Evolutionary conservation across 2,888 invertebrate species (phyloP), one percentile per base, ranked within the genome.

Genomic region (Sarcophaga rosellei): DNA sequence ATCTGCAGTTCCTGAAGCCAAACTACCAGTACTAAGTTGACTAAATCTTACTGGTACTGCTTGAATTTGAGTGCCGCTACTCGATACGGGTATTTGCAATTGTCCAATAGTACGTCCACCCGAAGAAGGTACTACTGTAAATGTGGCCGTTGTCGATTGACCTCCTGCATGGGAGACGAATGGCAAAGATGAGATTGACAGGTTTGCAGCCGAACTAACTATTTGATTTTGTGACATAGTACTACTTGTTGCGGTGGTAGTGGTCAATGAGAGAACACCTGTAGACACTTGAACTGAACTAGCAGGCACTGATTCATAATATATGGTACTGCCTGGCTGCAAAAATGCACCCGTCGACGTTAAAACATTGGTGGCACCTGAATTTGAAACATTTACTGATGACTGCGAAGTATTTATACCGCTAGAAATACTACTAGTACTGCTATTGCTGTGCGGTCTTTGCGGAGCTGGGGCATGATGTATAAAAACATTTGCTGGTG

Each of bases 221-320:
- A 90, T 86, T 86, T 90, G 89, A 81, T 85, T 89, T 73, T 89
- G 90, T 6, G 90, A 89, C 82, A 90, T 88, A 5, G 92, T 92
- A 84, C 92, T 93, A 81, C 90, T 92, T 8, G 93, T 91, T 20
- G 91, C 90, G 0, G 92, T 92, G 11, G 93, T 92, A 4, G 93
- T 93, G 45, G 92, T 91, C n/a, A 93, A 84, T 0, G 93, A 93
- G 1, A 93, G 88, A 0, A 93, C 93, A 4, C 93, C 93, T 0
- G 93, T 92, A 0, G 92, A 92, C 0, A 92, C 91, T 62, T 91
- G 90, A 5, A 91, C 91, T 8, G 91, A 90, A 63, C 89, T 91
- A 3, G 92, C 92, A 3, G 93, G 92, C 80, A 93, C 92, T 1
- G 93, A 93, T 87, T 93, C 93, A 84, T 93, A 93, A 84, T 93